Conservation (phyloP, 2,797 vertebrate species). For the Clamator glandarius region DNA sequence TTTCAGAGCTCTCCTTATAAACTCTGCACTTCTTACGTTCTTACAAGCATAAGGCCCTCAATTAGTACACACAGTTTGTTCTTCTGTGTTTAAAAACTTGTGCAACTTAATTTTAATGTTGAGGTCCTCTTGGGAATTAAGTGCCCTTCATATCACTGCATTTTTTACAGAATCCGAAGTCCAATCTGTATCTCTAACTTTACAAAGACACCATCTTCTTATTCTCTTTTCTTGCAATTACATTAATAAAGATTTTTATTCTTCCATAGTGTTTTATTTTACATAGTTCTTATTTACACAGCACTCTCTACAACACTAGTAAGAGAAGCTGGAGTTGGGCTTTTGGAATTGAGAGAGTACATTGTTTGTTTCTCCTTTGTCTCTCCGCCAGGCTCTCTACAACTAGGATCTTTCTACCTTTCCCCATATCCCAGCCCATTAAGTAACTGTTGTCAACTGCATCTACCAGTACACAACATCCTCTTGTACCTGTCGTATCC, state of each 20-base stretch:
- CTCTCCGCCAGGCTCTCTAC: background rate
- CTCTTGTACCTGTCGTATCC: background rate
- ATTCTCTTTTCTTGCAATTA: background rate
- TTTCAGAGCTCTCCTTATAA: background rate
- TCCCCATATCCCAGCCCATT: background rate
- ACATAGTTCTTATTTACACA: accelerated
- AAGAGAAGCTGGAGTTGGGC: background rate
- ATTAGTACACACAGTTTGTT: background rate
- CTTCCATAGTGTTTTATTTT: background rate
- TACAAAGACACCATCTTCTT: background rate
- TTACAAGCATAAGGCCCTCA: background rate
- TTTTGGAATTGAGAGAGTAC: background rate
- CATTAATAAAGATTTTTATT: background rate
- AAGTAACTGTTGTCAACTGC: accelerated
- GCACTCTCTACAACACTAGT: background rate
- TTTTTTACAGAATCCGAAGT: background rate
- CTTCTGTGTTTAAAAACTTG: background rate
- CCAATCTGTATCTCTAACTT: background rate
- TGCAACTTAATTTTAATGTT: background rate
- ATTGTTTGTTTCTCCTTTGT: background rate
- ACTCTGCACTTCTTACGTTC: background rate
- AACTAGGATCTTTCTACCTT: background rate
- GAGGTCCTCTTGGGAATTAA: background rate
- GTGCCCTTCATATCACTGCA: background rate
- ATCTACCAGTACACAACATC: background rate